These are phyloP conservation scores for Cordilura impudica DNA, from an alignment of 2,888 invertebrate genomes.

Conservation along the genomic window DNA sequence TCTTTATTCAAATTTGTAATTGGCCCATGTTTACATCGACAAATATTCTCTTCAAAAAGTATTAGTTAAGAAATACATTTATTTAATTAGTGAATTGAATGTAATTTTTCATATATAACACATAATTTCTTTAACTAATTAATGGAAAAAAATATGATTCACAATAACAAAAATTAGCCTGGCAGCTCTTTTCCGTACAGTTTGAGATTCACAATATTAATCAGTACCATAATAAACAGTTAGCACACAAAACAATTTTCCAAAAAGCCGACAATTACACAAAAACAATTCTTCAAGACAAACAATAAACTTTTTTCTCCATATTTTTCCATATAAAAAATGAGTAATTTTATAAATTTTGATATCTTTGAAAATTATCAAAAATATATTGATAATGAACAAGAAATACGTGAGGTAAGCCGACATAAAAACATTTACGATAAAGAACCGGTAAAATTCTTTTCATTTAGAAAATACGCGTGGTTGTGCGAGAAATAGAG, in stretches of 20 bases:
- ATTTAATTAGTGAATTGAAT: no score
- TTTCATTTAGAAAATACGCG: slow-evolving; percentile 71
- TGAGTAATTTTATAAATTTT: slow-evolving; percentile 79
- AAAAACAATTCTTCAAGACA: neutral
- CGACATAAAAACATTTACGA: neutral
- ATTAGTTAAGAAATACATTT: no score
- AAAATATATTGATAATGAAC: slow-evolving; percentile 86
- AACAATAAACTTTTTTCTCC: neutral
- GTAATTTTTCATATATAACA: no score
- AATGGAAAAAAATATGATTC: no score
- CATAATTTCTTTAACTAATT: no score
- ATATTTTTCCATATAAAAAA: no score
- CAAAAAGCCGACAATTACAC: neutral
- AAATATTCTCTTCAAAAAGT: no score
- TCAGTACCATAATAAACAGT: neutral
- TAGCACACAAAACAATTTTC: neutral
- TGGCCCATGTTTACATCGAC: no score
- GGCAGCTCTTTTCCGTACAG: neutral
- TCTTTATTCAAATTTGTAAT: no score
- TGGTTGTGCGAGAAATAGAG: slow-evolving; percentile 83
- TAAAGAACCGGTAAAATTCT: neutral
- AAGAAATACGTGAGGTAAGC: slow-evolving; percentile 87
- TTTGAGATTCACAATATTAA: neutral
- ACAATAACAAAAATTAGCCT: neutral
- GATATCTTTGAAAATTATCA: slow-evolving; percentile 87